Conservation (phyloP, 2,888 invertebrate species). For the Heterodera filipjevi region DNA sequence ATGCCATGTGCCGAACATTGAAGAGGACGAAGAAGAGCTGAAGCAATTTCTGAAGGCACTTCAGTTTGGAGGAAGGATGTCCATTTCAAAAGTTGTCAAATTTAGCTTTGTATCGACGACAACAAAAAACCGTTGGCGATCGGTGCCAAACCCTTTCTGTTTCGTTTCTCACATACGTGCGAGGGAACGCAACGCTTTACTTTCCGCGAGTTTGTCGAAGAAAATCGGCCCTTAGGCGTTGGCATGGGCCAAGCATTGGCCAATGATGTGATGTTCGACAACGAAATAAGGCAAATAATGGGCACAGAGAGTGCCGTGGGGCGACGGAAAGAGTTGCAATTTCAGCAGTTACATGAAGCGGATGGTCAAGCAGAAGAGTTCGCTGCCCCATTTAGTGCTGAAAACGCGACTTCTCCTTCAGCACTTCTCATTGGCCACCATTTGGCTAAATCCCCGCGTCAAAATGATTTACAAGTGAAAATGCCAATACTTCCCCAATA, state of each 20-base stretch:
- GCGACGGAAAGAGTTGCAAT: neutral
- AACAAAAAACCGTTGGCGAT: slow-evolving; percentile 31
- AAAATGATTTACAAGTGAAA: slow-evolving; percentile 40
- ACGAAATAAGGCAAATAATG: slow-evolving; percentile 45
- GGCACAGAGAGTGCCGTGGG: slow-evolving; percentile 16
- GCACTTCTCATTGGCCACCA: slow-evolving; percentile 61
- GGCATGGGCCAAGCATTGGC: slow-evolving; percentile 53
- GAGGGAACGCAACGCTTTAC: slow-evolving; percentile 44
- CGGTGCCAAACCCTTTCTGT: slow-evolving; percentile 55
- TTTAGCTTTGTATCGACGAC: slow-evolving; percentile 30
- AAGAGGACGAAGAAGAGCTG: slow-evolving; percentile 37
- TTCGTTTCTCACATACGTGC: slow-evolving; percentile 50
- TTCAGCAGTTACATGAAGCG: slow-evolving; percentile 6
- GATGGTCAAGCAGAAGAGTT: slow-evolving; percentile 35
- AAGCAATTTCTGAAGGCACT: slow-evolving; percentile 42
- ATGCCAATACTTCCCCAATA: neutral
- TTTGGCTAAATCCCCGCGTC: slow-evolving; percentile 53
- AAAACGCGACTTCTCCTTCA: slow-evolving; percentile 62
- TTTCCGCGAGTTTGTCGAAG: slow-evolving; percentile 46
- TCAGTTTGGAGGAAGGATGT: neutral
- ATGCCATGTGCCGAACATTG: slow-evolving; percentile 51
- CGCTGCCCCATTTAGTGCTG: slow-evolving; percentile 59
- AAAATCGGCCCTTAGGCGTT: slow-evolving; percentile 24
- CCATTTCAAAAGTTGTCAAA: too few species aligned
- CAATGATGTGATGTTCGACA: slow-evolving; percentile 59